These are phyloP conservation scores for Bacillus rossius DNA, from an alignment of 1,140 invertebrate species.

Conservation along the genomic window DNA sequence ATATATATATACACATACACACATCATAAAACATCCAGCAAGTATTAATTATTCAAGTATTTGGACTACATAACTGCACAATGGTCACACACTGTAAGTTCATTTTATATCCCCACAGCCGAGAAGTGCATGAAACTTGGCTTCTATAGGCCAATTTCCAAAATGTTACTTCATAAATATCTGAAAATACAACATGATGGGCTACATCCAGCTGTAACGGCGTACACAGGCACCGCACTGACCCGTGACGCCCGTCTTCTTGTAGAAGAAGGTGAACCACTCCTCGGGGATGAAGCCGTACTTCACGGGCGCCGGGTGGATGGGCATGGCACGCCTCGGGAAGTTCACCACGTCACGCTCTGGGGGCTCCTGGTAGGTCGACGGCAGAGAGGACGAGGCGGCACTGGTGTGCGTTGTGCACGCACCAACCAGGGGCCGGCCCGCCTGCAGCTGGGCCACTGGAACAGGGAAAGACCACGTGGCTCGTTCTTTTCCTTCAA, in stretches of 20 bases:
- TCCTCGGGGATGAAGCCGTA: slow-evolving; percentile 88
- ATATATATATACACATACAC: too few relatives aligned
- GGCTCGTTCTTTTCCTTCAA: background rate
- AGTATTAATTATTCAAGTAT: too few relatives aligned
- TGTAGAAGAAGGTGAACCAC: slow-evolving; percentile 93
- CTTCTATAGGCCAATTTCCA: too few relatives aligned
- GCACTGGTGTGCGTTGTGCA: slow-evolving; percentile 19
- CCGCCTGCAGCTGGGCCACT: background rate
- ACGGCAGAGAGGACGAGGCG: slow-evolving; percentile 21
- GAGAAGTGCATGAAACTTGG: too few relatives aligned
- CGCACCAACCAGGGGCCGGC: slow-evolving; percentile 3
- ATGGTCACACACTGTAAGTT: too few relatives aligned
- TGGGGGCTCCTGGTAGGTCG: slow-evolving; percentile 29
- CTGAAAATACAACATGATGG: too few relatives aligned
- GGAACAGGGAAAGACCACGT: background rate
- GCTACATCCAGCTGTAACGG: too few relatives aligned
- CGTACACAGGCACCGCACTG: too few relatives aligned
- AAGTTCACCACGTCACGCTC: slow-evolving; percentile 60
- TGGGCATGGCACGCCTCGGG: slow-evolving; percentile 56
- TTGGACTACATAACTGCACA: too few relatives aligned
- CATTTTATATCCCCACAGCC: too few relatives aligned
- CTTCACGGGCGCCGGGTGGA: slow-evolving; percentile 67
- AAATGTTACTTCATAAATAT: too few relatives aligned
- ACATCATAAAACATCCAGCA: too few relatives aligned
- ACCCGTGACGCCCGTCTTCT: slow-evolving; percentile 88